A percentile compares a stretch with the other conserved stretches of the same genome.
These are phyloP conservation scores for Lasiurus cinereus DNA, from an alignment of 2,113 vertebrate species.

Conservation along the genomic window DNA sequence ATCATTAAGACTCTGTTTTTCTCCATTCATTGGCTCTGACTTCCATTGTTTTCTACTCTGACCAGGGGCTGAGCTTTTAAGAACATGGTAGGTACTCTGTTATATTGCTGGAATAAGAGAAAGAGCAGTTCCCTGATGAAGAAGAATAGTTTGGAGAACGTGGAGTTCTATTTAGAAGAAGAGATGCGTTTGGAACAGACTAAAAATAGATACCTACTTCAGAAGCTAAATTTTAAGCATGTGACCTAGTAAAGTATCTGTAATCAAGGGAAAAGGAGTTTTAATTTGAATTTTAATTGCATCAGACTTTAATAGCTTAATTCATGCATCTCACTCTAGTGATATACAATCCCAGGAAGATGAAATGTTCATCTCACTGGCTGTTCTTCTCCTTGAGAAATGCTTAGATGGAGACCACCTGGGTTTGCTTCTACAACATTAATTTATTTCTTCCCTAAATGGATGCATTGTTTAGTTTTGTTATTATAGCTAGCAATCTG, in stretches of 20 bases:
- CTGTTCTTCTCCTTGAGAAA: not conserved
- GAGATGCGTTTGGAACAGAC: not conserved
- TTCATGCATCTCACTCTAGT: conserved; percentile 14
- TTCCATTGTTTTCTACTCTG: conserved; percentile 23
- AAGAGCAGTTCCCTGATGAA: not conserved
- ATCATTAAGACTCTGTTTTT: not conserved
- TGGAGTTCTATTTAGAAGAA: not conserved
- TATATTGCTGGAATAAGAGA: not conserved
- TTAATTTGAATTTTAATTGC: conserved; percentile 52
- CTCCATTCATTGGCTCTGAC: not conserved
- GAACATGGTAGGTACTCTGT: not conserved
- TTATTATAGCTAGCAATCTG: conserved; percentile 24
- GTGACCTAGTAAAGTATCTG: not conserved
- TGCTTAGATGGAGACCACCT: not conserved
- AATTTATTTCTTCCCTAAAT: conserved; percentile 1
- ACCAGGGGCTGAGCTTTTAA: not conserved
- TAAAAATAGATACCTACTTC: conserved; percentile 41
- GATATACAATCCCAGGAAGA: conserved; percentile 1
- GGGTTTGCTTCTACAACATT: not conserved
- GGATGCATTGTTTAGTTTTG: conserved; percentile 22
- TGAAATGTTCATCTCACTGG: not conserved
- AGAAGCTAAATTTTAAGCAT: conserved; percentile 52
- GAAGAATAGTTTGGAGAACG: not conserved
- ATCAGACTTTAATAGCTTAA: conserved; percentile 16
- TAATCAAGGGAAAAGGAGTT: conserved; percentile 53